Evolutionary conservation across 1,140 invertebrate species (phyloP), one percentile per base, ranked within the genome.

Genomic region (Holotrichia oblita): DNA sequence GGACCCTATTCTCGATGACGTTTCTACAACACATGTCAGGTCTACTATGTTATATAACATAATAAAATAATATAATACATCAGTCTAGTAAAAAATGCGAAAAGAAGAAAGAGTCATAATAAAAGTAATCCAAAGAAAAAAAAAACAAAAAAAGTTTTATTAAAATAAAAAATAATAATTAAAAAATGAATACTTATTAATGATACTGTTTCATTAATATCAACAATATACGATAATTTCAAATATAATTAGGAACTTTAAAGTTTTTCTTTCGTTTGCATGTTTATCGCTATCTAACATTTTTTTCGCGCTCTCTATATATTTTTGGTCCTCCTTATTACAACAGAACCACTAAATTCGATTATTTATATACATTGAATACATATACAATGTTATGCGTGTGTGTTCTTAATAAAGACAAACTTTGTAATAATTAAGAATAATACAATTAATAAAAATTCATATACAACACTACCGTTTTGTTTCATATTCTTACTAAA

Each of bases 191-290:
- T 42, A 74, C 73, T 44, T 69, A 27, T 20, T 24, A 64, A 22
- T 69, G 61, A 69, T 69, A 74, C 73, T 74, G 73, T 42, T 77
- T 76, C 73, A 74, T 78, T 78, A 80, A 81, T 80, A 83, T 80
- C 81, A 83, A 83, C 81, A 83, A 82, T 78, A 75, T 75, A 14
- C 69, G 41, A 78, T 78, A 78, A 69, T 80, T 76, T 78, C 77
- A 81, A 82, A 80, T 80, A 80, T 79, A 79, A 78, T 82, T 85
- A 85, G 85, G 84, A 85, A 85, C 84, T 85, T 80, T 69, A 69
- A 69, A 22, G 17, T 69, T 69, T 69, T 73, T 74, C 27, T 27
- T 24, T 41, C 22, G 40, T 74, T 74, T 74, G 41, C 9, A 20
- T 74, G 12, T 69, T 69, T 69, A 69, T 69, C 73, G n/a, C 73